Conservation (phyloP, 2,797 vertebrate genomes). For the Rhincodon typus region DNA sequence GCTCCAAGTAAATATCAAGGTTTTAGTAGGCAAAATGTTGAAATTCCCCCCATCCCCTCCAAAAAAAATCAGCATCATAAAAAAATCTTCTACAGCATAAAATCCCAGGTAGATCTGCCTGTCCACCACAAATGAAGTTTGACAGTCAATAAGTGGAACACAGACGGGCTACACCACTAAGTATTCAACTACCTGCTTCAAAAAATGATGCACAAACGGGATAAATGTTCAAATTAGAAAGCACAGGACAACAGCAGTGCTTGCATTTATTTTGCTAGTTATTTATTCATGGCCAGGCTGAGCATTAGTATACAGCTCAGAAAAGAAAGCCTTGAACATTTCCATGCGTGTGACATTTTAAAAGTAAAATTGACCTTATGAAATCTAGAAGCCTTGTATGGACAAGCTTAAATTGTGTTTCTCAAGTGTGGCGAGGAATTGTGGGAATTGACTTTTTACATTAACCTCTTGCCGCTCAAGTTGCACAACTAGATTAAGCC, state of each 20-base stretch:
- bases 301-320: neutral
- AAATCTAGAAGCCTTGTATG: conserved; percentile 37
- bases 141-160: neutral
- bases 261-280: conserved; percentile 34
- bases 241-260: conserved; percentile 2
- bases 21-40: neutral
- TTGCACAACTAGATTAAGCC: conserved; percentile 37
- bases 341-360: conserved; percentile 6
- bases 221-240: conserved; percentile 20
- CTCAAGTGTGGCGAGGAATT: conserved; percentile 29
- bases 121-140: neutral
- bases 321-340: conserved; percentile 27
- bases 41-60: neutral
- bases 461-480: conserved; percentile 30
- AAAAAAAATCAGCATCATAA: neutral
- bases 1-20: neutral
- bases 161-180: neutral
- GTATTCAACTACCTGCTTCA: conserved; percentile 6
- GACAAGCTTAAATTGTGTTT: conserved; percentile 37
- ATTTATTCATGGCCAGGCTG: conserved; percentile 15
- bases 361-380: conserved; percentile 37
- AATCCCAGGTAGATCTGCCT: neutral
- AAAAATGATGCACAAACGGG: neutral
- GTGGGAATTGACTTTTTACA: conserved; percentile 37
- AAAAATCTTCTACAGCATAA: neutral